Conservation (phyloP, 2,888 invertebrate species). For the Drosophila pseudotalamancana region DNA sequence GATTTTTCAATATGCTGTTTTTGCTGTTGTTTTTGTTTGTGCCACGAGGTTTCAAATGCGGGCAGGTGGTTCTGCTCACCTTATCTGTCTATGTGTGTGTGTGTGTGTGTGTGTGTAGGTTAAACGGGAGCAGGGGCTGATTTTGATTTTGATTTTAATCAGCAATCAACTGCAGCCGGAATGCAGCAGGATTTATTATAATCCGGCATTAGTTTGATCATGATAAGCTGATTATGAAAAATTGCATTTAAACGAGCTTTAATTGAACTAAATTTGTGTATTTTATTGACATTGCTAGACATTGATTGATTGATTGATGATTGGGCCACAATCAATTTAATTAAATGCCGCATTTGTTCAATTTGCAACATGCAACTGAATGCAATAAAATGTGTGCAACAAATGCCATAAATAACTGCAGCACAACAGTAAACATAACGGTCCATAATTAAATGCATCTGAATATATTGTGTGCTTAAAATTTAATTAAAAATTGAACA, state of each 20-base stretch:
- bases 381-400: not conserved
- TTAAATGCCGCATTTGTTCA: slow-evolving; percentile 29
- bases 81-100: too few relatives aligned
- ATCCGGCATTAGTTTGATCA: slow-evolving; percentile 36
- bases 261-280: slow-evolving; percentile 11
- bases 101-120: not conserved
- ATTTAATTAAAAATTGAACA: too few relatives aligned
- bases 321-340: slow-evolving; percentile 39
- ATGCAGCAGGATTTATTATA: slow-evolving; percentile 3
- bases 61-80: slow-evolving; percentile 61
- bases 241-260: slow-evolving; percentile 47
- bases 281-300: slow-evolving; percentile 9
- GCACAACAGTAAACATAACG: not conserved
- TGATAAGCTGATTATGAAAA: slow-evolving; percentile 58
- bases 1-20: slow-evolving; percentile 55
- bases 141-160: slow-evolving; percentile 25
- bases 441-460: slow-evolving; percentile 3
- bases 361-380: not conserved
- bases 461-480: too few relatives aligned
- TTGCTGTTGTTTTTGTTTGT: slow-evolving; percentile 39
- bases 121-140: not conserved
- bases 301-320: slow-evolving; percentile 24
- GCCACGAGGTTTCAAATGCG: slow-evolving; percentile 52
- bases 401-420: slow-evolving; percentile 17
- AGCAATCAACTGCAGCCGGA: slow-evolving; percentile 8